Evolutionary conservation across 2,797 vertebrate species (phyloP).

Genomic region (Sciaenops ocellatus): DNA sequence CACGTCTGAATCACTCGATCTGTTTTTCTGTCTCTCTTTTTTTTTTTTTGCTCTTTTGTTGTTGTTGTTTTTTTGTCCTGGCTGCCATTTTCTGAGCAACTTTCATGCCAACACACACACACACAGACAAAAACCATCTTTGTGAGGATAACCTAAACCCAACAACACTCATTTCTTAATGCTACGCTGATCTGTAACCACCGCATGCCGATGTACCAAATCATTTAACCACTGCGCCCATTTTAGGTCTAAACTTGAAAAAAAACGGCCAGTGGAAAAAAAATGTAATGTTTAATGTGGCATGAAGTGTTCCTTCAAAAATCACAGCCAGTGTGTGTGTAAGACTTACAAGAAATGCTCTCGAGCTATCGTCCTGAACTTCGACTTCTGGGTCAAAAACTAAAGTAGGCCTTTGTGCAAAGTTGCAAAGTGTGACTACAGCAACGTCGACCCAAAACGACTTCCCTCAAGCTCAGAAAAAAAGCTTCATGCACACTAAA

Average conservation of each 20-base stretch:
- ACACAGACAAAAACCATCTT: conserved; percentile 6
- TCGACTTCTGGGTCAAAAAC: background rate
- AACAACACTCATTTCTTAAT: background rate
- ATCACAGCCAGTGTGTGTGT: background rate
- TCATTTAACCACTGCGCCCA: background rate
- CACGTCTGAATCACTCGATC: conserved; percentile 37
- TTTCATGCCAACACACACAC: conserved; percentile 26
- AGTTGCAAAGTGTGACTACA: background rate
- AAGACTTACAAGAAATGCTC: background rate
- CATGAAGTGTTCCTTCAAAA: background rate
- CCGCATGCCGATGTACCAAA: background rate
- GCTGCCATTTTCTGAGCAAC: conserved; percentile 29
- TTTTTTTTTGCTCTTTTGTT: background rate
- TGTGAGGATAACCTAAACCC: conserved; percentile 22
- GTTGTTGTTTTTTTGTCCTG: background rate
- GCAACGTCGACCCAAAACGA: background rate
- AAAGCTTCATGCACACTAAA: background rate
- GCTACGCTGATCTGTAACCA: background rate
- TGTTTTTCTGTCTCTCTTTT: conserved; percentile 36
- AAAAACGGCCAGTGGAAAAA: background rate
- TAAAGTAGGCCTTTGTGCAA: background rate
- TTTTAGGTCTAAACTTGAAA: conserved; percentile 1
- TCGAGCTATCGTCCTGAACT: background rate
- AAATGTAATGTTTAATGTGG: background rate
- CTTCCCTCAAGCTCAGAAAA: background rate